Percentiles rank a stretch among this genome's conserved stretches.
These are phyloP conservation scores for Gonioctena quinquepunctata DNA, from an alignment of 1,140 invertebrate species.

Conservation along the genomic window DNA sequence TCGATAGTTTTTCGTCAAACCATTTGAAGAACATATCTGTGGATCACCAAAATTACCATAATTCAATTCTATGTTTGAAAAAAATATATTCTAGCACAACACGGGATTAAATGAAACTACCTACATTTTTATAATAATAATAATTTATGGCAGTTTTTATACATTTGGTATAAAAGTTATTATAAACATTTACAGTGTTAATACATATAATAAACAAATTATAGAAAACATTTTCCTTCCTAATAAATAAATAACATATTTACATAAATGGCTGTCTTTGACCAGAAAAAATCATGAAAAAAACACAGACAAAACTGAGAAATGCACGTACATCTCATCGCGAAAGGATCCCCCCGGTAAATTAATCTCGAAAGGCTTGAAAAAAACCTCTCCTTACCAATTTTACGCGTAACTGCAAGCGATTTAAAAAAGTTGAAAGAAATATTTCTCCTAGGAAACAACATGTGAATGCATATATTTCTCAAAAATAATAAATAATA, in stretches of 20 bases:
- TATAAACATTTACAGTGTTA: slow-evolving; percentile 36
- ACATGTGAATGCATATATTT: slow-evolving; percentile 15
- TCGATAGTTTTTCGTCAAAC: too few species aligned
- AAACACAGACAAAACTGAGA: slow-evolving; percentile 22
- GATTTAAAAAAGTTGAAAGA: too few species aligned
- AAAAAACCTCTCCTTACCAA: too few species aligned
- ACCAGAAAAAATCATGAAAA: slow-evolving; percentile 41
- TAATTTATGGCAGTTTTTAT: slow-evolving; percentile 42
- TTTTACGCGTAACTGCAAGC: too few species aligned
- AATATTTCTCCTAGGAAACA: too few species aligned
- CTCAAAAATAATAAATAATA: slow-evolving; percentile 19
- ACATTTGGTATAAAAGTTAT: slow-evolving; percentile 42
- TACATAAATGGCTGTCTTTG: slow-evolving; percentile 36
- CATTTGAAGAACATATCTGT: too few species aligned
- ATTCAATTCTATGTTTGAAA: too few species aligned
- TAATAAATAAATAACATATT: slow-evolving; percentile 43
- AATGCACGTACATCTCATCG: background rate
- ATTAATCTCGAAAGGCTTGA: background rate
- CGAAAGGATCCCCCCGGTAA: background rate
- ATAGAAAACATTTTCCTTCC: slow-evolving; percentile 34
- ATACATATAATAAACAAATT: slow-evolving; percentile 42
- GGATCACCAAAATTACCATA: too few species aligned
- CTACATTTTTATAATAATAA: slow-evolving; percentile 17
- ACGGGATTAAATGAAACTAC: background rate
- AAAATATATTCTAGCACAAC: too few species aligned